Evolutionary conservation across 2,113 vertebrate species (phyloP), one percentile per base, ranked within the genome.

Genomic region (Lepus timidus): DNA sequence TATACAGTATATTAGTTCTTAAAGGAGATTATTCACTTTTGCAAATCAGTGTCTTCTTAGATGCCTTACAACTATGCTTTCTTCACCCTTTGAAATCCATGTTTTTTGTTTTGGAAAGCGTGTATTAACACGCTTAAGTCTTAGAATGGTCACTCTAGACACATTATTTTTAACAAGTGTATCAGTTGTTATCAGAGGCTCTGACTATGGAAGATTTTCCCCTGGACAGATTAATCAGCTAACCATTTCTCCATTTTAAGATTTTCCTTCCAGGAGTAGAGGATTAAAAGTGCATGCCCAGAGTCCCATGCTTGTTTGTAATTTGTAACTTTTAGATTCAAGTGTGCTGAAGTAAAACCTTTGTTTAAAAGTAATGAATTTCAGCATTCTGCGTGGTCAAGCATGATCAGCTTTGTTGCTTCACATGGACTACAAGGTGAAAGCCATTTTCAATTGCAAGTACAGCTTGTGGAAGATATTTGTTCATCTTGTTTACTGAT

Each of bases 61-160:
- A 80, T 89, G 61, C 62, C 23, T 51, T 92, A 27, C 36, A 96
- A 71, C 12, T 76, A n/a, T 91, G 20, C 71, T 79, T 91, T 88
- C 49, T 74, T 87, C 88, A 58, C 7, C 4, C 25, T 62, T 90
- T 51, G 52, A 67, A 84, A 80, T 86, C 29, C 23, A 82, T 2
- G 65, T 81, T 76, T 90, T 8, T 44, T 78, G 23, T 82, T 94
- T 73, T 89, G 5, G 33, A 89, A 93, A 87, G 11, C 81, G 9
- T 71, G 29, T 49, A 6, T 88, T 93, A 44, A 74, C 12, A 33
- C 62, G 39, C 10, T 3, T 75, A 75, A 74, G 17, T 91, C n/a
- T 89, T 90, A 80, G 73, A 82, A 80, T 81, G 36, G 55, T 7
- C 83, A 64, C n/a, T 58, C 20, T 61, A 71, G 51, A 68, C 27